Evolutionary conservation across 2,797 vertebrate species (phyloP).

Genomic region (Fratercula arctica): DNA sequence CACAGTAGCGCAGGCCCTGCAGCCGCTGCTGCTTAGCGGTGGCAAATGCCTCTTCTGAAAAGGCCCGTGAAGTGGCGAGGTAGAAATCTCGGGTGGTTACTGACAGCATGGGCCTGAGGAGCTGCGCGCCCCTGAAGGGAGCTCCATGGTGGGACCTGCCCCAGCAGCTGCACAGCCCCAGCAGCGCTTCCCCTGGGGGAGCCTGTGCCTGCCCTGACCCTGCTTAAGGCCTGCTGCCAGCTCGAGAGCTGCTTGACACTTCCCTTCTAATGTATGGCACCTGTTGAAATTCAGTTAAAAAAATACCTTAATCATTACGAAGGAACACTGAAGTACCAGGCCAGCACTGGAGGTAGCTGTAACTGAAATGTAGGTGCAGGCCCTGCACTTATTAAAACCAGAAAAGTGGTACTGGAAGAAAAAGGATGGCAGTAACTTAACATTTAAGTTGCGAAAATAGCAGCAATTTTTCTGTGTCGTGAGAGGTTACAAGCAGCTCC

Average conservation of each 20-base stretch:
- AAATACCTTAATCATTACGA: no score
- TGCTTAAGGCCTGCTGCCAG: no score
- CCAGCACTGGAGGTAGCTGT: fast-evolving
- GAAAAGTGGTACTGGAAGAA: neutral
- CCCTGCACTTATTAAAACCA: fast-evolving
- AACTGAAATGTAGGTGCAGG: fast-evolving
- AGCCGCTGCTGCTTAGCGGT: neutral
- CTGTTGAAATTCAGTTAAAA: neutral
- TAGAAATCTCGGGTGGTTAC: neutral
- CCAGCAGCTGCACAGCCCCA: no score
- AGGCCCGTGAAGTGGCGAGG: neutral
- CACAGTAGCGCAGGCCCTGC: neutral
- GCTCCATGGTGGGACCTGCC: no score
- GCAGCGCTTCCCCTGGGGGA: neutral
- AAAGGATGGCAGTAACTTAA: neutral
- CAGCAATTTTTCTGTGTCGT: fast-evolving
- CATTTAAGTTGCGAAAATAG: fast-evolving
- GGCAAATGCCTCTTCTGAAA: neutral
- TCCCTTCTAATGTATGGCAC: neutral
- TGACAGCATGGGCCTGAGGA: neutral
- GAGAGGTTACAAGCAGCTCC: neutral
- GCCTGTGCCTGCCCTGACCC: no score
- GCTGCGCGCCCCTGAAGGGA: no score
- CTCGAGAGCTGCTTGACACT: neutral
- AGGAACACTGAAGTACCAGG: fast-evolving